These are phyloP conservation scores for Loxodonta africana DNA, from an alignment of 2,113 vertebrate species.

Conservation along the genomic window DNA sequence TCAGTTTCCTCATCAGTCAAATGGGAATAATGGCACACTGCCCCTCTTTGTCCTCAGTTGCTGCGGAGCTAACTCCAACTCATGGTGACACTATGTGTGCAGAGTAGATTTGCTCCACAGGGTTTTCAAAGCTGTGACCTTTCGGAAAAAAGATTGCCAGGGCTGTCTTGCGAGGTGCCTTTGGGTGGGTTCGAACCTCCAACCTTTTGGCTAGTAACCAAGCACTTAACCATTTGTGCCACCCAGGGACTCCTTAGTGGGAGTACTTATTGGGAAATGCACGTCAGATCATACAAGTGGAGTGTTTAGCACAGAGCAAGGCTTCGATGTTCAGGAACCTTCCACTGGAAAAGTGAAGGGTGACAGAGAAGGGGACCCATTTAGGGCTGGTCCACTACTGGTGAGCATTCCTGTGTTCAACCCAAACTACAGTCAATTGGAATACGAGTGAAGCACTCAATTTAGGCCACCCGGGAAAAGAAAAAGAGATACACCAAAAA, in stretches of 20 bases:
- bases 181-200: neutral
- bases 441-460: neutral
- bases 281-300: neutral
- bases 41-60: no score
- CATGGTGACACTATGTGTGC: no score
- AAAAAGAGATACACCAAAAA: neutral
- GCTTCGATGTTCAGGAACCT: neutral
- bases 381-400: neutral
- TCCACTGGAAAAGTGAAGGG: fast-evolving
- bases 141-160: neutral
- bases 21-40: neutral
- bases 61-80: neutral
- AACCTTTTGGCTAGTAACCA: neutral
- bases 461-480: neutral
- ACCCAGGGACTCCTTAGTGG: no score
- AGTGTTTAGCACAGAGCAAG: neutral
- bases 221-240: neutral
- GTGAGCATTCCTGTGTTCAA: neutral
- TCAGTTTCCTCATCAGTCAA: neutral
- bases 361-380: no score
- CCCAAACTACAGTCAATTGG: neutral
- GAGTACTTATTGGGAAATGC: neutral
- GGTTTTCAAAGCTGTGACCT: neutral
- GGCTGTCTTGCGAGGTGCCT: neutral
- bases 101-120: neutral